Conservation (phyloP, 2,113 vertebrate species). For the Platysternon megacephalum region DNA sequence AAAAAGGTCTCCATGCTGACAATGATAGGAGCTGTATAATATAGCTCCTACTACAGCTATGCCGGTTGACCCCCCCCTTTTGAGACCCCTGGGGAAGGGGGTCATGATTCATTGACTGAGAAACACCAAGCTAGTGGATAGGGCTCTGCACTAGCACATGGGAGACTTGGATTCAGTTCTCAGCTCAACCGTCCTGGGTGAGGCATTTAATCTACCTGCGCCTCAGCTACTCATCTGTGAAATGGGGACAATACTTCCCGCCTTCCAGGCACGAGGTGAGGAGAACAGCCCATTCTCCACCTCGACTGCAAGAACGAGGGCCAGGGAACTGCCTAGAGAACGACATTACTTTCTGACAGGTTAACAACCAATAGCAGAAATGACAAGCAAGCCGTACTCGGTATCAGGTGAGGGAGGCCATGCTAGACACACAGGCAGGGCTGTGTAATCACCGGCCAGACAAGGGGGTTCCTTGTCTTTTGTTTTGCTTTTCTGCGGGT, state of each 20-base stretch:
- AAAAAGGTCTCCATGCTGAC: fast-evolving
- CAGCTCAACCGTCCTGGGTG: too few relatives aligned
- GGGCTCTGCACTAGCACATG: too few relatives aligned
- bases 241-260: too few relatives aligned
- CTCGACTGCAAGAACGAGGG: neutral
- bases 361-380: neutral
- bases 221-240: too few relatives aligned
- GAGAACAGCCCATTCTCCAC: neutral
- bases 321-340: neutral
- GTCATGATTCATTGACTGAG: too few relatives aligned
- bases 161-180: too few relatives aligned
- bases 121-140: too few relatives aligned
- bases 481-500: neutral
- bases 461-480: neutral
- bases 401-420: too few relatives aligned
- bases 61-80: neutral
- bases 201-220: too few relatives aligned
- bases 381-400: fast-evolving
- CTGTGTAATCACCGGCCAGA: fast-evolving
- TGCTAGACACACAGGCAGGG: fast-evolving
- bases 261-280: too few relatives aligned
- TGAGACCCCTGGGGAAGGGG: too few relatives aligned
- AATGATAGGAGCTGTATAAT: fast-evolving
- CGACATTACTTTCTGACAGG: neutral
- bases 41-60: fast-evolving